phyloP scores from a whole-genome alignment of 2,888 invertebrate species.

The Drosophila histrio region DNA sequence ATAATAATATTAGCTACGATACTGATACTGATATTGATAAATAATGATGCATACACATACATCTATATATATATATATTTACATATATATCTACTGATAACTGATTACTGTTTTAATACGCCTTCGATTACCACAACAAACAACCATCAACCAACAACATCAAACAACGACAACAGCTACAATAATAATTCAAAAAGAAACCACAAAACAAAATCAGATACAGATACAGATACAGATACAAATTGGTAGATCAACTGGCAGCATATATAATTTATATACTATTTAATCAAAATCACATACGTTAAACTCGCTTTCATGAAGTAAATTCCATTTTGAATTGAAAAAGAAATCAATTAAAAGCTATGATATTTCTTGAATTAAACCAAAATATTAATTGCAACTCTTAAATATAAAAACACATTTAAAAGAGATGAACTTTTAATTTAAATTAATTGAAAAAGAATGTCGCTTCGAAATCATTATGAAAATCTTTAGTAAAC shows the following conservation, averaged over 20 bases:
- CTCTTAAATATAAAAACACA: too few relatives aligned
- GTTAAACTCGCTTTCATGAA: conserved; percentile 26
- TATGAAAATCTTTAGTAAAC: not conserved
- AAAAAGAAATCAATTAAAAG: not conserved
- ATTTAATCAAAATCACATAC: conserved; percentile 30
- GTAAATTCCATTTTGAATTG: conserved; percentile 16
- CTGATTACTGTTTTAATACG: conserved; percentile 72
- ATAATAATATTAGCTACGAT: conserved; percentile 57
- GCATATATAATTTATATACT: conserved; percentile 31
- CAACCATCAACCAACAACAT: conserved; percentile 25
- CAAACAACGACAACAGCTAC: conserved; percentile 28
- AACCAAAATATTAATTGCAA: too few relatives aligned
- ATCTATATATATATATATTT: conserved; percentile 51
- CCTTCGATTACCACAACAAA: conserved; percentile 61
- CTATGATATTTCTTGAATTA: too few relatives aligned
- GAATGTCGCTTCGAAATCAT: not conserved
- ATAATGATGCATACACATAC: conserved; percentile 53
- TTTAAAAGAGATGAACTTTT: not conserved
- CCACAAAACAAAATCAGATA: conserved; percentile 13
- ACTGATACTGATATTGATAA: conserved; percentile 61
- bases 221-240: too few relatives aligned
- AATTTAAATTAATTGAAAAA: not conserved
- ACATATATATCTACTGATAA: conserved; percentile 55
- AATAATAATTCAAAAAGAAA: conserved; percentile 14
- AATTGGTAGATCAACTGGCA: conserved; percentile 38